Evolutionary conservation across 1,140 invertebrate genomes (phyloP), one percentile per base, ranked within the genome.

Genomic region (Thaumatotibia leucotreta): DNA sequence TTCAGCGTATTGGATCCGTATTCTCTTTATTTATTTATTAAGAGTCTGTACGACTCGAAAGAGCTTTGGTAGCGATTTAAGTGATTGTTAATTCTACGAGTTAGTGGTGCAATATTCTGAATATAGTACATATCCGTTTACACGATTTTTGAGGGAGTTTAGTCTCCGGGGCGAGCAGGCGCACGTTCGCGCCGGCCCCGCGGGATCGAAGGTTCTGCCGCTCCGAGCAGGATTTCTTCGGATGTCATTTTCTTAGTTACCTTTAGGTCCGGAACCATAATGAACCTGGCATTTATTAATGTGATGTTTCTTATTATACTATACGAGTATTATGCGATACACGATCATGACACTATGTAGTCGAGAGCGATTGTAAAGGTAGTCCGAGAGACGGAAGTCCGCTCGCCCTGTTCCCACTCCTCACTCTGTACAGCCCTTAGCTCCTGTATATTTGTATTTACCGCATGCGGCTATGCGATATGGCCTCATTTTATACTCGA

Each of bases 191-290:
- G 49, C 32, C 39, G 17, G 29, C 32, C 10, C 17, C 29, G 31
- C 29, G 61, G 17, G 39, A 62, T 17, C 61, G 31, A 17, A 45
- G 39, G 39, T 45, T 45, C 66, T 68, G 65, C 67, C 68, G 65
- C 72, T 68, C 39, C 70, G 68, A 72, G 73, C 70, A 68, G 74
- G 66, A 70, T 80, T 81, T 84, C 80, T 83, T 88, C 77, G 74
- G 82, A 89, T 89, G 86, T 85, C 88, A 89, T 89, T 87, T 80
- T 84, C 84, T 89, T 84, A 91, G 85, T 91, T 91, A 89, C 85
- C 88, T 80, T 75, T 89, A 90, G 84, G 80, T 87, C 79, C 83
- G 70, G 78, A 83, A 86, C 82, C 82, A 84, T 83, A 87, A 83
- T 82, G 82, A 82, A 88, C 85, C 79, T 88, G 86, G 88, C 88